Conservation (phyloP, 2,888 invertebrate species). For the Lepidochitona cinerea region DNA sequence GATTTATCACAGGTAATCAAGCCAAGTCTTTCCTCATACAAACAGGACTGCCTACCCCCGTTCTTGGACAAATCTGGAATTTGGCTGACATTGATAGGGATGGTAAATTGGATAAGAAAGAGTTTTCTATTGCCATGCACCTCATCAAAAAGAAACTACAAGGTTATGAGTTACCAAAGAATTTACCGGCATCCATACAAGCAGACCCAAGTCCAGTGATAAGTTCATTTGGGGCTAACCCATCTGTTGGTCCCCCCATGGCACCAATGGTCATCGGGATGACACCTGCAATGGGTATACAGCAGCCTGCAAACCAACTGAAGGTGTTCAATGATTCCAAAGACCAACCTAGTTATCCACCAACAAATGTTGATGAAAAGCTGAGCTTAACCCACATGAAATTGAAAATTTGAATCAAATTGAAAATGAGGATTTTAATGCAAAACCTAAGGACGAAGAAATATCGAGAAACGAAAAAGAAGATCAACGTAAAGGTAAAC, state of each 20-base stretch:
- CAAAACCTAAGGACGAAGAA: no score
- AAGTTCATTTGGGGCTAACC: conserved; percentile 53
- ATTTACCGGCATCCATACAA: conserved; percentile 80
- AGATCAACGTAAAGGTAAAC: no score
- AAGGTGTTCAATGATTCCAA: no score
- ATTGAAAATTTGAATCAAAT: no score
- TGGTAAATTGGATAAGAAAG: conserved; percentile 70
- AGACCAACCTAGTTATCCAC: no score
- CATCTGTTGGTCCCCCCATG: conserved; percentile 38
- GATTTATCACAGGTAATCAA: conserved; percentile 82
- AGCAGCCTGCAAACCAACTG: no score
- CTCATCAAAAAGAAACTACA: conserved; percentile 83
- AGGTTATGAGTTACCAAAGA: conserved; percentile 90
- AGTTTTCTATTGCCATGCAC: conserved; percentile 71
- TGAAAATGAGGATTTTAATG: no score
- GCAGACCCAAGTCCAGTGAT: conserved; percentile 61
- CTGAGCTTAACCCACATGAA: no score
- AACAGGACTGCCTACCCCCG: conserved; percentile 64
- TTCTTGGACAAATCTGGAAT: conserved; percentile 70
- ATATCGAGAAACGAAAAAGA: no score
- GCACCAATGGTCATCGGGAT: conserved; percentile 28
- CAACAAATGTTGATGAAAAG: no score
- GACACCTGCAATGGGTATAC: conserved; percentile 22
- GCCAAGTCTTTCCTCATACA: conserved; percentile 69
- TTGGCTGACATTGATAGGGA: conserved; percentile 70